Conservation (phyloP, 2,888 invertebrate genomes). For the Scelioninae gen. 2 region DNA sequence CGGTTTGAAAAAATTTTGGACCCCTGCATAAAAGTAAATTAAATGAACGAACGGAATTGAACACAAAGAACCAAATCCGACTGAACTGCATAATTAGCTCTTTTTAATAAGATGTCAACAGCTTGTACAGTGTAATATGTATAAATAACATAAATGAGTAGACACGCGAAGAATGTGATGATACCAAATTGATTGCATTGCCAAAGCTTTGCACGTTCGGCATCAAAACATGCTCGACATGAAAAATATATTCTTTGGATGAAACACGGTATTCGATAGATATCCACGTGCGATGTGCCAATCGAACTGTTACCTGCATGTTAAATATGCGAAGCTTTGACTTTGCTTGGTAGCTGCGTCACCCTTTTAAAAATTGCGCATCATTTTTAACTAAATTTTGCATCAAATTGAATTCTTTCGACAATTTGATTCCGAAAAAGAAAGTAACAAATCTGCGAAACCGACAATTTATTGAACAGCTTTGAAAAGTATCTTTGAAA, state of each 20-base stretch:
- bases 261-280: conserved; percentile 49
- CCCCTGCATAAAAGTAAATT: too few species aligned
- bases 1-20: too few species aligned
- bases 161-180: conserved; percentile 28
- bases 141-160: conserved; percentile 20
- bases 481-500: too few species aligned
- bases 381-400: too few species aligned
- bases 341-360: conserved; percentile 12
- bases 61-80: background rate
- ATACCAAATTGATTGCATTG: conserved; percentile 21
- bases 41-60: too few species aligned
- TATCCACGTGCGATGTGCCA: conserved; percentile 57
- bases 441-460: too few species aligned
- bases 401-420: too few species aligned
- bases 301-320: conserved; percentile 50
- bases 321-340: conserved; percentile 31
- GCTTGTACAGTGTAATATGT: conserved; percentile 24
- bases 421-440: too few species aligned
- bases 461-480: too few species aligned
- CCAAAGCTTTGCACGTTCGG: conserved; percentile 35
- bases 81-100: background rate
- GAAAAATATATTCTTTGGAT: conserved; percentile 46
- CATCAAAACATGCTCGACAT: conserved; percentile 39
- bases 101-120: conserved; percentile 30
- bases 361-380: conserved; percentile 13